phyloP scores from a whole-genome alignment of 2,113 vertebrate species.

The Indicator maculatus region DNA sequence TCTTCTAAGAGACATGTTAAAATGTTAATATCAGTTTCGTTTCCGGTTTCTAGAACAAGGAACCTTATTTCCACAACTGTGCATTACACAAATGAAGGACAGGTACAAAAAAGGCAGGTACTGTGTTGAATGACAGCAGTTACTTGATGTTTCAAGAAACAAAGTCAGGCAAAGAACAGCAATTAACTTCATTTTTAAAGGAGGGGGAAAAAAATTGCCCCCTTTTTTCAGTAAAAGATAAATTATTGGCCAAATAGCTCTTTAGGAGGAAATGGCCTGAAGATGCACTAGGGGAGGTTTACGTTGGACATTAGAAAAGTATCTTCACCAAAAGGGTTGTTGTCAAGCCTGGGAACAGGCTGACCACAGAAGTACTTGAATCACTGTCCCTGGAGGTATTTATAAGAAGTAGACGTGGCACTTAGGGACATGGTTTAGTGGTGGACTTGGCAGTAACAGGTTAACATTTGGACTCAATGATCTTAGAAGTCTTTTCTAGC shows the following conservation, averaged over 20 bases:
- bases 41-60: background rate
- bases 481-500: background rate
- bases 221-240: background rate
- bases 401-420: background rate
- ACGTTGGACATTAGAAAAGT: background rate
- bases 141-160: background rate
- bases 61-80: background rate
- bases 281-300: background rate
- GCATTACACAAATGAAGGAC: background rate
- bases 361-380: background rate
- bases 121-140: background rate
- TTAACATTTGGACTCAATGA: fast-evolving
- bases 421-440: background rate
- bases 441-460: background rate
- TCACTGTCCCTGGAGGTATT: background rate
- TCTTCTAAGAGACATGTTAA: background rate
- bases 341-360: background rate
- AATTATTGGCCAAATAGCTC: background rate
- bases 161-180: background rate
- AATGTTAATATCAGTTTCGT: background rate
- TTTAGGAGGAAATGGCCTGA: background rate
- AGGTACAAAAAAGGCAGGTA: background rate
- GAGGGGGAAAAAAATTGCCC: background rate
- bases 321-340: background rate
- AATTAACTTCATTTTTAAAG: background rate